These are phyloP conservation scores for Ophthalmolycus amberensis DNA, from an alignment of 2,113 vertebrate genomes.

Conservation along the genomic window DNA sequence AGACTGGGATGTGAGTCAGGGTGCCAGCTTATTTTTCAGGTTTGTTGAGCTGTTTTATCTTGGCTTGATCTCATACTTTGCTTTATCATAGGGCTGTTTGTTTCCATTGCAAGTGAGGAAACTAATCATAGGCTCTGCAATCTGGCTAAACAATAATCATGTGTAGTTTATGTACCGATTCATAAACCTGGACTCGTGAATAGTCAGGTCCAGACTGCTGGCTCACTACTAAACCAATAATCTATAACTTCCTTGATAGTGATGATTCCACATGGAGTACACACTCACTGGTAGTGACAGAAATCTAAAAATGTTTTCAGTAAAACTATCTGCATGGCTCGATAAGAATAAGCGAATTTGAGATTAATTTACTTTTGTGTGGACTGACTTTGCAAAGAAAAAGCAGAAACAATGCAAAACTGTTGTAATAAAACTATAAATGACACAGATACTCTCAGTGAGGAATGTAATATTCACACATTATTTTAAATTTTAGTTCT, in stretches of 20 bases:
- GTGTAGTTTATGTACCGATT: background rate
- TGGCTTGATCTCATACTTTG: constrained; percentile 9
- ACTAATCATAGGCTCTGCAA: background rate
- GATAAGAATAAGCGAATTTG: background rate
- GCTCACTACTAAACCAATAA: background rate
- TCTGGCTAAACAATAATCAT: background rate
- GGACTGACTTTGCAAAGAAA: background rate
- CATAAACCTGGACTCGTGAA: background rate
- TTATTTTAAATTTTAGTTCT: background rate
- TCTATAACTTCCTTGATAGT: no score
- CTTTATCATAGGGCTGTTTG: constrained; percentile 12
- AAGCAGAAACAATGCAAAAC: background rate
- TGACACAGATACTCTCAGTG: background rate
- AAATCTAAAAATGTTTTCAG: no score
- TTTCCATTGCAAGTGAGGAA: constrained; percentile 13
- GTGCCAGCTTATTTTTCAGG: constrained; percentile 17
- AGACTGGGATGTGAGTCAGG: constrained; percentile 16
- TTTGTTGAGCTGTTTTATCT: constrained; percentile 33
- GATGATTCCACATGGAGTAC: no score
- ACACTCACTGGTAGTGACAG: no score
- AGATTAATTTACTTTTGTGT: background rate
- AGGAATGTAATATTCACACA: background rate
- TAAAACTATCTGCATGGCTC: background rate
- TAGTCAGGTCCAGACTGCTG: background rate
- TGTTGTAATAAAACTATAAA: background rate